Conservation (phyloP, 2,888 invertebrate genomes). For the Portevinia maculata region DNA sequence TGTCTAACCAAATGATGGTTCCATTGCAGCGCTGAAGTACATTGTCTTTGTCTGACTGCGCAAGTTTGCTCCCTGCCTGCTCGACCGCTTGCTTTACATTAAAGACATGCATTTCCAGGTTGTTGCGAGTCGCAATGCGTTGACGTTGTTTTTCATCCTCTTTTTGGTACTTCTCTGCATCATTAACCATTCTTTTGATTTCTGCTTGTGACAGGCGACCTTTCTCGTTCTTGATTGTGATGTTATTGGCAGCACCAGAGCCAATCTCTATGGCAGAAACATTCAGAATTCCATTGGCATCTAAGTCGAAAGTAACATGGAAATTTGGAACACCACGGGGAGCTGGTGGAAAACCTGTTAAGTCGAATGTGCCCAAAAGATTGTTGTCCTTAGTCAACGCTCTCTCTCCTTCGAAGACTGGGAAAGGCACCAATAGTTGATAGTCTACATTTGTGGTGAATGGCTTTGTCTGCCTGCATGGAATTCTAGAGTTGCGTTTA, state of each 20-base stretch:
- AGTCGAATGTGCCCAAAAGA: slow-evolving; percentile 95
- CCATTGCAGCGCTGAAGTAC: slow-evolving; percentile 86
- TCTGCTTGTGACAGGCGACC: slow-evolving; percentile 90
- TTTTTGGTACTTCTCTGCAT: slow-evolving; percentile 87
- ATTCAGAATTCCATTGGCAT: slow-evolving; percentile 96
- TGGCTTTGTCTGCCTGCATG: slow-evolving; percentile 87
- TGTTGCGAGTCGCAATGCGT: slow-evolving; percentile 87
- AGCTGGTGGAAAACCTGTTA: slow-evolving; percentile 95
- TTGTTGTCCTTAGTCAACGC: slow-evolving; percentile 97
- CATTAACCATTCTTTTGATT: slow-evolving; percentile 89
- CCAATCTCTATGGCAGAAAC: slow-evolving; percentile 89
- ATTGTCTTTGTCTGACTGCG: slow-evolving; percentile 88
- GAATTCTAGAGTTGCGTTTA: slow-evolving; percentile 87
- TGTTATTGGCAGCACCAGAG: slow-evolving; percentile 87
- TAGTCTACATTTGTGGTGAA: slow-evolving; percentile 91
- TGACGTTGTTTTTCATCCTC: slow-evolving; percentile 88
- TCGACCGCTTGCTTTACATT: slow-evolving; percentile 87
- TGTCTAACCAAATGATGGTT: slow-evolving; percentile 88
- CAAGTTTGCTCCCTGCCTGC: slow-evolving; percentile 86
- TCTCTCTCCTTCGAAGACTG: slow-evolving; percentile 89
- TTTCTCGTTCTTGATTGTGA: slow-evolving; percentile 91
- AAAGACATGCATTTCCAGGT: slow-evolving; percentile 87
- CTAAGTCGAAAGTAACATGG: slow-evolving; percentile 90
- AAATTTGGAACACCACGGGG: slow-evolving; percentile 93
- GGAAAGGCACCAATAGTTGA: slow-evolving; percentile 88